Conservation (phyloP, 1,140 invertebrate species). For the Brachionus manjavacas region DNA sequence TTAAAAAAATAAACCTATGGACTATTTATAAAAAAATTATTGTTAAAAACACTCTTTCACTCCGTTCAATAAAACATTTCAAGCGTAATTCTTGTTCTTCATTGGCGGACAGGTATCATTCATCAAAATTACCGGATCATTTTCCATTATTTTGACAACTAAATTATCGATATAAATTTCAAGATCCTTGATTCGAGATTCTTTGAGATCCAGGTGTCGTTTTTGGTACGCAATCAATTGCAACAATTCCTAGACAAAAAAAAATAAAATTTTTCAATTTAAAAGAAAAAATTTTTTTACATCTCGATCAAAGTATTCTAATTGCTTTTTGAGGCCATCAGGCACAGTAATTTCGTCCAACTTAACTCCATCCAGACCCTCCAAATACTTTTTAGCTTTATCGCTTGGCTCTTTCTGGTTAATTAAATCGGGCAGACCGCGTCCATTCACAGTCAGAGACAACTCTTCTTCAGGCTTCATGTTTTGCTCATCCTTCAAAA, state of each 20-base stretch:
- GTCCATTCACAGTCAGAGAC: not conserved
- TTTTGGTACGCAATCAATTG: constrained; percentile 41
- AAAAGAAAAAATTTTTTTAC: not conserved
- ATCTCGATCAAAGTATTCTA: constrained; percentile 42
- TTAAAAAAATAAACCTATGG: not conserved
- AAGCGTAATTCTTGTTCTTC: not conserved
- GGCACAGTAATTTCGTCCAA: constrained; percentile 22
- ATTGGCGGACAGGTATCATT: not conserved
- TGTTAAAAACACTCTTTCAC: not conserved
- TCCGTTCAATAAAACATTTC: not conserved
- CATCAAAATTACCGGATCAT: constrained; percentile 35
- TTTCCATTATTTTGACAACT: constrained; percentile 41
- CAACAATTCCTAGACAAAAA: constrained; percentile 12
- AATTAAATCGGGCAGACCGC: constrained; percentile 9
- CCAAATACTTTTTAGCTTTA: constrained; percentile 35
- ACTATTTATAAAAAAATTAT: not conserved
- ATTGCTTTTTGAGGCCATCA: constrained; percentile 21
- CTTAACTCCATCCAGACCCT: constrained; percentile 28
- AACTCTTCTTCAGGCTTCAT: not conserved
- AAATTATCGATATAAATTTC: constrained; percentile 42
- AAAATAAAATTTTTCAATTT: not conserved
- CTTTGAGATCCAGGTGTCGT: constrained; percentile 8
- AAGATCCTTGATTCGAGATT: constrained; percentile 42
- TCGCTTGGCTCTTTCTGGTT: constrained; percentile 30
- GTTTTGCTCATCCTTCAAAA: not conserved